Base-by-base conservation (phyloP, 2,888 invertebrate genomes). In the Chorisops tibialis region DNA sequence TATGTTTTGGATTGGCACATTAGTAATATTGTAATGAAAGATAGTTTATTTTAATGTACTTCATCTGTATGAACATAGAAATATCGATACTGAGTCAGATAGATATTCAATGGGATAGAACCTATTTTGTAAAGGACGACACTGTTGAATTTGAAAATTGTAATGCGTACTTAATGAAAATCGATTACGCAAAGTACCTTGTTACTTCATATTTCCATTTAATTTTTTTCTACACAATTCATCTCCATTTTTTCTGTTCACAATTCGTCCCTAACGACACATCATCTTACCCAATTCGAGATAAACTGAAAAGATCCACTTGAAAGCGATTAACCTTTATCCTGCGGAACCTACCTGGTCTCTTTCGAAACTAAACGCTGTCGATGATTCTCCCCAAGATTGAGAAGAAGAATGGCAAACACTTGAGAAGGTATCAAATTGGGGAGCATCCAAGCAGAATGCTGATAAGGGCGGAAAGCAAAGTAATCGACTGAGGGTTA, bases 401-500 rank as follows among this genome's bases (percentile, higher is more conserved):
- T 58, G 43, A 7, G 30, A 49, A 48, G 56, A 43, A 62, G 54
- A 59, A 49, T 30, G 50, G 64, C 62, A 62, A 64, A 62, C 62
- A 64, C 64, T 64, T 62, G 59, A 62, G 62, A 62, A 64, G 64
- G 64, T 64, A 64, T 59, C 49, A 64, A 64, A 62, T 58, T 64
- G 39, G 58, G 45, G 51, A 49, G 58, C 65, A 63, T 65, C 49
- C 58, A 65, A 65, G 62, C 62, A 65, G 65, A 65, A 65, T 61
- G 63, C 58, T 63, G 65, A 65, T 65, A 65, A 65, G 62, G 62
- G 60, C 59, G 61, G 24, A 54, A 59, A 59, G 16, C 59, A 50
- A 37, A 49, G 45, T 61, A 61, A 61, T 61, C 54, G 61, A 41
- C 37, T 30, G 51, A 59, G 49, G 61, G 52, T 58, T 58, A 47